Conservation (phyloP, 2,113 vertebrate genomes). For the Gracilinanus agilis region DNA sequence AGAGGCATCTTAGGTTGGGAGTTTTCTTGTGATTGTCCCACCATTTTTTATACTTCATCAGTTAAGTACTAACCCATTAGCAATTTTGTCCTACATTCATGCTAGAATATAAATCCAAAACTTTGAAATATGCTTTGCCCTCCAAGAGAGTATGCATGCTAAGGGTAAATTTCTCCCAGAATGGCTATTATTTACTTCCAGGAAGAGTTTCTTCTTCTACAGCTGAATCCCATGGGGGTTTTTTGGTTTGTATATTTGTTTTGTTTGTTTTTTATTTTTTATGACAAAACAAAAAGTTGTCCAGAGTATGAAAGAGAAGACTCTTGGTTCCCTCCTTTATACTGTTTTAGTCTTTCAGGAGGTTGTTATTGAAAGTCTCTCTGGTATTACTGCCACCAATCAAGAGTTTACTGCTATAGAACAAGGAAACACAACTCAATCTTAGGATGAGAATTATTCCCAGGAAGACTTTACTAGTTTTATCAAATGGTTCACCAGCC, state of each 20-base stretch:
- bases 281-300: not conserved
- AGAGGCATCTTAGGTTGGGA: conserved; percentile 10
- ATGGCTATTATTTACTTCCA: conserved; percentile 18
- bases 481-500: not conserved
- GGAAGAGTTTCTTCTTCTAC: not conserved
- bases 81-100: conserved; percentile 55
- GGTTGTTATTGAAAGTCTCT: conserved; percentile 29
- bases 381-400: not conserved
- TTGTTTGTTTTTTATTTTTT: not conserved
- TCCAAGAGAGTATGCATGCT: conserved; percentile 18
- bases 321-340: conserved; percentile 6
- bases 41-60: not conserved
- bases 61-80: conserved; percentile 32
- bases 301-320: not conserved
- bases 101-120: conserved; percentile 26
- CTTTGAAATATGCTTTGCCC: conserved; percentile 48
- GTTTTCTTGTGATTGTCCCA: conserved; percentile 15
- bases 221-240: conserved; percentile 13
- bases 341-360: conserved; percentile 26
- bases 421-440: conserved; percentile 39
- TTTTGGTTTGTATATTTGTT: not conserved
- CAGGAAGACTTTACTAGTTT: conserved; percentile 30
- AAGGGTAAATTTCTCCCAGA: not conserved
- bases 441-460: conserved; percentile 34
- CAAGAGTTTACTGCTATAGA: conserved; percentile 27